Evolutionary conservation across 2,797 vertebrate genomes (phyloP), one percentile per base, ranked within the genome.

Genomic region (Adelosebastes latens): DNA sequence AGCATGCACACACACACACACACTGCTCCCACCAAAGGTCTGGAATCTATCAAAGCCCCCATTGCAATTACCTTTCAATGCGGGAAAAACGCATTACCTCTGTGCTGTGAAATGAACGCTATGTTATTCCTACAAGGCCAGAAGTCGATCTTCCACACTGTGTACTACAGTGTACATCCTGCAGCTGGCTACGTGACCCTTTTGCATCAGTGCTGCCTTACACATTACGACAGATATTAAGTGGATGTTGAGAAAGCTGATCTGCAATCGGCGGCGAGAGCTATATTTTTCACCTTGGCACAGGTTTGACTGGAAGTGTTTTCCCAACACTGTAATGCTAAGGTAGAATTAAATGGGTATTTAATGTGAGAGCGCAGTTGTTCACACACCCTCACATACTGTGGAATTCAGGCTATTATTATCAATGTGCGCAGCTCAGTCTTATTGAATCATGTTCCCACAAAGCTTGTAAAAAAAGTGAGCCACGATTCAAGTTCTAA

Each of bases 1-100:
- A 81, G 77, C 68, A 24, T 62, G 8, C 11, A 75, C n/a, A 73
- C 74, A 64, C 75, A 65, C 79, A 72, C 81, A 74, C 62, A 82
- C 74, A 75, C 31, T 6, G 72, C 62, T 83, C 70, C 81, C 77
- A 87, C 81, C 62, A 77, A 85, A 89, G 65, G 88, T 93, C 93
- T 93, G 93, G 93, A 92, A 93, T 93, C 92, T 90, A 93, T 94
- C 92, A 94, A 88, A 93, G 77, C 82, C 74, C 72, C 74, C 81
- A 81, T 60, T 91, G 85, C 88, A 92, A 92, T 93, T 92, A 93
- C 88, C 77, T 84, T 88, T 90, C 90, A 89, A 80, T 88, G 86
- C 61, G 8, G 87, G 87, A 85, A 89, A 90, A 90, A 90, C 82
- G 83, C 86, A 92, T 93, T 88, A 92, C 89, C 87, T 84, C 82